Evolutionary conservation across 92 coral and sea anemone genomes (phyloP), one percentile per base, ranked within the genome.

Genomic region (Phymanthus crucifer): DNA sequence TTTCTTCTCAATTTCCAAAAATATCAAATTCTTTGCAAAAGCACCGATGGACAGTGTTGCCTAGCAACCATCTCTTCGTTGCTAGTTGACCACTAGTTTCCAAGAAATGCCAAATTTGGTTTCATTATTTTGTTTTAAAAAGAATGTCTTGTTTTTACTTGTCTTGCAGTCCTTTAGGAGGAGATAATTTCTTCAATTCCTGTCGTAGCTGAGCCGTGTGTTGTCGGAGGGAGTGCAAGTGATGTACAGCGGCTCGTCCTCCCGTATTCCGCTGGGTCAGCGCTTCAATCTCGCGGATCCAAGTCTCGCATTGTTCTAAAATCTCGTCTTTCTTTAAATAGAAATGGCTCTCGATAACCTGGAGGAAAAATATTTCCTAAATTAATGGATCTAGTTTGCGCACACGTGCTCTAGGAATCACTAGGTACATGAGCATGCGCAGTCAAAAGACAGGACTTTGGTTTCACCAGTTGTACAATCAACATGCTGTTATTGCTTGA

Each of bases 281-380:
- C 9, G 85, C 87, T 87, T 96, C 99, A 12, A 93, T 83, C 67
- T 96, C 99, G 50, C 86, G 84, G 56, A 91, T 96, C 99, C 99
- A 96, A 40, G 77, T 88, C 56, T 96, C 97, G 67, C 97, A 93
- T 84, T 96, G 99, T 70, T 83, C 83, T 38, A 93, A 66, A 21
- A 96, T 89, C 72, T 96, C 99, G 77, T 96, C 99, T 78, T 89
- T 91, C 87, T 96, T 96, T 78, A 91, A 80, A 78, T 93, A 96
- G 76, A 96, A 96, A 87, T 96, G 99, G 64, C 96, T 91, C 71
- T 96, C 91, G 66, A 96, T 93, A 33, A 93, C 99, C 99, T 96
- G 56, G 27, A 21, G 56, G 64, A 54, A 54, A 54, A 54, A 54
- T 21, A 8, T 43, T 5, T 5, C 48, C 5, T 5, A 43, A 43